Percentiles rank a stretch among this genome's conserved stretches.
These are phyloP conservation scores for Polydrusus tereticollis DNA, from an alignment of 2,888 invertebrate species.

Conservation along the genomic window DNA sequence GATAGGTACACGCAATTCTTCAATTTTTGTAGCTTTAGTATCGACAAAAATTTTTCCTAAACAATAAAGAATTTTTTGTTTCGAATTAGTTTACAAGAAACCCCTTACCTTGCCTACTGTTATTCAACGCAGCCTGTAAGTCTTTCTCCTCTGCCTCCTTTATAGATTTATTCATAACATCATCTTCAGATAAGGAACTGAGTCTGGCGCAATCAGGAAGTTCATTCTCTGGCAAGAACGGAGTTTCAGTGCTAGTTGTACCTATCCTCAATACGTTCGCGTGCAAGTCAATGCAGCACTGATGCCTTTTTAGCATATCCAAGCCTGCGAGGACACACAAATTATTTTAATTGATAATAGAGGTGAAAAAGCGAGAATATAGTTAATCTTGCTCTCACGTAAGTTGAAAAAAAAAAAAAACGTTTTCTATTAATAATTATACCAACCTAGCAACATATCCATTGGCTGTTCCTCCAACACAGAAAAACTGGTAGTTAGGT, in stretches of 20 bases:
- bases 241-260: slow-evolving; percentile 92
- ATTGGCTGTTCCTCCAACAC: slow-evolving; percentile 97
- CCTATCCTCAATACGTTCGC: slow-evolving; percentile 91
- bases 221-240: slow-evolving; percentile 84
- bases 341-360: no score
- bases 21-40: no score
- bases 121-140: slow-evolving; percentile 79
- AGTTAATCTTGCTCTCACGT: no score
- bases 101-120: slow-evolving; percentile 67
- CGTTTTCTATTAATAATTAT: background rate
- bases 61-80: no score
- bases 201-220: slow-evolving; percentile 86
- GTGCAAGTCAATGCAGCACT: slow-evolving; percentile 94
- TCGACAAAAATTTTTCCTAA: no score
- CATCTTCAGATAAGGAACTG: slow-evolving; percentile 77
- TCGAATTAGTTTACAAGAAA: background rate
- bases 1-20: no score
- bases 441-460: slow-evolving; percentile 87
- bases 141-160: slow-evolving; percentile 77
- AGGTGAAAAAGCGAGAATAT: no score
- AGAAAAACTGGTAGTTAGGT: slow-evolving; percentile 95
- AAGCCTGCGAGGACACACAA: slow-evolving; percentile 73
- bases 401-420: background rate
- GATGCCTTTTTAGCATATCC: slow-evolving; percentile 97
- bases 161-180: slow-evolving; percentile 67